phyloP scores from a whole-genome alignment of 1,140 invertebrate genomes.

The Hylyphantes graminicola region DNA sequence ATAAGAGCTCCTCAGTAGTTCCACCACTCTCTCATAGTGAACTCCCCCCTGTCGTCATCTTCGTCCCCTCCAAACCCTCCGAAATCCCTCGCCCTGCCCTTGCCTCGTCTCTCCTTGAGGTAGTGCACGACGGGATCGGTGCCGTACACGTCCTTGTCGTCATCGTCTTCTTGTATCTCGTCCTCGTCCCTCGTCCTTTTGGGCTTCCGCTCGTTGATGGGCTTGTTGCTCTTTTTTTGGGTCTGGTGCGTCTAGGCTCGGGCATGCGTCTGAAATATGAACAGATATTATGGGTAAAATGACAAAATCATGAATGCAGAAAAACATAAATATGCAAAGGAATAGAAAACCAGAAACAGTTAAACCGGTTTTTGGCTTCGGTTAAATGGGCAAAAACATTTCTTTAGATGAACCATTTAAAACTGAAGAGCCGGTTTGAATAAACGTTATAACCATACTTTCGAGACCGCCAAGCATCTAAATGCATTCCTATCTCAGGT shows the following conservation, averaged over 20 bases:
- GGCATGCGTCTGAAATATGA: not conserved
- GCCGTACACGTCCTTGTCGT: constrained; percentile 25
- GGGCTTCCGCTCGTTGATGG: not conserved
- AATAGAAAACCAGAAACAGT: too few species aligned
- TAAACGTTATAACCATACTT: too few species aligned
- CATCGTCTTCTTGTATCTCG: constrained; percentile 4
- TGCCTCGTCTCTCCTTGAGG: constrained; percentile 26
- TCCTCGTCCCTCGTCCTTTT: not conserved
- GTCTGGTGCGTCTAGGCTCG: not conserved
- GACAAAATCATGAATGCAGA: too few species aligned
- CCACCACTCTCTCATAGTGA: constrained; percentile 37
- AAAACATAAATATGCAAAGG: too few species aligned
- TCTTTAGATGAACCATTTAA: too few species aligned
- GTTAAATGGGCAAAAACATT: too few species aligned
- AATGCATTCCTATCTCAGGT: too few species aligned
- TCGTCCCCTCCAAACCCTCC: not conserved
- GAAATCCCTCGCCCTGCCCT: not conserved
- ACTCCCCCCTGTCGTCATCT: constrained; percentile 14
- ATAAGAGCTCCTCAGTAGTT: not conserved
- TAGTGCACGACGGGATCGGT: constrained; percentile 43
- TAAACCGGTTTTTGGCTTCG: too few species aligned
- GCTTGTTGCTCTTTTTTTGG: not conserved
- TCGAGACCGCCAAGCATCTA: too few species aligned
- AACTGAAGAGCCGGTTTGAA: too few species aligned
- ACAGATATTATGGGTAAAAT: too few species aligned